These are phyloP conservation scores for Sebastes minor DNA, from an alignment of 2,797 vertebrate genomes.

Conservation along the genomic window DNA sequence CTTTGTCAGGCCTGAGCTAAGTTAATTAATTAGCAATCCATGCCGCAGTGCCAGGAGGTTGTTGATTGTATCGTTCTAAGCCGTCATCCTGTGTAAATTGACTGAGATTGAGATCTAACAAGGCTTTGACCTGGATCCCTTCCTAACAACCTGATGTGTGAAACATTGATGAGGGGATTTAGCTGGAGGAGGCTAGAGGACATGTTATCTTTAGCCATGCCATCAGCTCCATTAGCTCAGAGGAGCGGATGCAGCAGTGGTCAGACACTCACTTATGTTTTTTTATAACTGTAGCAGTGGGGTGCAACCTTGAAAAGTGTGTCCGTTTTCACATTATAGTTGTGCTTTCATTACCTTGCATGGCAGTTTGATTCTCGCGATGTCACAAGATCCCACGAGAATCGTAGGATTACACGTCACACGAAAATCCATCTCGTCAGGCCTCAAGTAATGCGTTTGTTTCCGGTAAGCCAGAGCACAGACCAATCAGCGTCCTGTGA, in stretches of 20 bases:
- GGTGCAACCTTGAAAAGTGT: conserved; percentile 41
- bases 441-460: no score
- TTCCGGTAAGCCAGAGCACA: no score
- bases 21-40: conserved; percentile 78
- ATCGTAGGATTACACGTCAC: no score
- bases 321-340: conserved; percentile 3
- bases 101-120: conserved; percentile 82
- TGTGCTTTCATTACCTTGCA: neutral
- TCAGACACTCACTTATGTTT: neutral
- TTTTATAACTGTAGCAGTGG: neutral
- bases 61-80: conserved; percentile 80
- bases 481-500: no score
- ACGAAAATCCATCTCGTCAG: no score
- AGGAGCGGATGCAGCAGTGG: conserved; percentile 32
- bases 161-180: conserved; percentile 77
- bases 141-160: conserved; percentile 65
- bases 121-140: conserved; percentile 78
- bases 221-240: conserved; percentile 61
- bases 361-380: no score
- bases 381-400: no score
- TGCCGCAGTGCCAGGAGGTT: conserved; percentile 71
- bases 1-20: conserved; percentile 66
- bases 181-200: conserved; percentile 64
- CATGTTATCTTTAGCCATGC: conserved; percentile 73
- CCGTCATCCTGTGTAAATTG: conserved; percentile 80